Conservation (phyloP, 1,140 invertebrate species). For the Liolophura sinensis region DNA sequence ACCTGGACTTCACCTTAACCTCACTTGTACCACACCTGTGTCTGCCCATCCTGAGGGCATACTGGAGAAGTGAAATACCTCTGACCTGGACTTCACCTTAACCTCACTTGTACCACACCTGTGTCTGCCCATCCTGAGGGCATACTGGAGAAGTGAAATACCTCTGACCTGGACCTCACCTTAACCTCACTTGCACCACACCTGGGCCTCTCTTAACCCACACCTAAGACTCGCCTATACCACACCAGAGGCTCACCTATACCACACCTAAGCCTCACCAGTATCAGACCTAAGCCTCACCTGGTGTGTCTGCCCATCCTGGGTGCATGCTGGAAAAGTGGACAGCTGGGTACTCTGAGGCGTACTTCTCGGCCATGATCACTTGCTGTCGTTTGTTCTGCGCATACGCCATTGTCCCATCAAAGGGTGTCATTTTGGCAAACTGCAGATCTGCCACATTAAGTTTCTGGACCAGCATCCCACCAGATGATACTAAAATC, state of each 20-base stretch:
- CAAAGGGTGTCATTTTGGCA: conserved; percentile 57
- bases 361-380: conserved; percentile 60
- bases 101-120: no score
- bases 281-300: conserved; percentile 19
- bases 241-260: not conserved
- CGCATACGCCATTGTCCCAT: conserved; percentile 63
- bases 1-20: no score
- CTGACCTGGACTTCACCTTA: no score
- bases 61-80: no score
- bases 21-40: no score
- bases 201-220: no score
- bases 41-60: no score
- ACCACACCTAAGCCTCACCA: not conserved
- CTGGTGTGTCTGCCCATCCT: conserved; percentile 63
- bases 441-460: conserved; percentile 60
- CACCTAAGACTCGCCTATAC: no score
- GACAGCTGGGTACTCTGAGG: conserved; percentile 56
- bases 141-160: no score
- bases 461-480: conserved; percentile 62
- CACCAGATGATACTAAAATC: conserved; percentile 62
- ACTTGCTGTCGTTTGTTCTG: conserved; percentile 65
- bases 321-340: conserved; percentile 63
- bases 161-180: no score
- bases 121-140: no score
- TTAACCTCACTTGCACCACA: no score